These are phyloP conservation scores for Takifugu flavidus DNA, from an alignment of 2,113 vertebrate species.

Conservation along the genomic window DNA sequence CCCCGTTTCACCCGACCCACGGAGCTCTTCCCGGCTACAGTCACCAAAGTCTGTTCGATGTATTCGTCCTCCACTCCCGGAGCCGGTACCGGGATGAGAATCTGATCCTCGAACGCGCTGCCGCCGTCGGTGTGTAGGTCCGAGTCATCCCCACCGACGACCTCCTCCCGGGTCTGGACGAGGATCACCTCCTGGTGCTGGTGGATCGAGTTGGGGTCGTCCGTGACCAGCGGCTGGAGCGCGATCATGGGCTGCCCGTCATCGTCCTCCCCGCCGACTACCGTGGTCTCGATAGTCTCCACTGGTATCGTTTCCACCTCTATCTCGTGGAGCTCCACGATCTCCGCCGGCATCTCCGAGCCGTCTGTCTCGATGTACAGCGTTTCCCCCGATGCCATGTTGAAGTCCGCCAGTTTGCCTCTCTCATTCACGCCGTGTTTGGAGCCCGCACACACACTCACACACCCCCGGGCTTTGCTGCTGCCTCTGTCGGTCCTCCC, in stretches of 20 bases:
- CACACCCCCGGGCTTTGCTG: slow-evolving; percentile 66
- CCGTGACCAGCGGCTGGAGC: slow-evolving; percentile 90
- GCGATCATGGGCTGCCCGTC: slow-evolving; percentile 94
- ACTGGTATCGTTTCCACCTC: slow-evolving; percentile 97
- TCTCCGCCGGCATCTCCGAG: slow-evolving; percentile 97
- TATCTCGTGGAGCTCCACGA: slow-evolving; percentile 96
- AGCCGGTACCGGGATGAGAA: slow-evolving; percentile 93
- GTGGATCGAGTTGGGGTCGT: slow-evolving; percentile 86
- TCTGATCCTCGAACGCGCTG: slow-evolving; percentile 88
- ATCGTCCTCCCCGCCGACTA: slow-evolving; percentile 86
- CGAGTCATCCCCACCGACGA: slow-evolving; percentile 93
- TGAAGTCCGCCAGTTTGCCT: slow-evolving; percentile 77
- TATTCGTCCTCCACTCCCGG: slow-evolving; percentile 93
- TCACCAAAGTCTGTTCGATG: slow-evolving; percentile 94
- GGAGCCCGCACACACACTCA: slow-evolving; percentile 49
- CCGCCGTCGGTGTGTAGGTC: slow-evolving; percentile 88
- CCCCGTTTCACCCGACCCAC: slow-evolving; percentile 84
- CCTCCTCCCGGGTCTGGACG: slow-evolving; percentile 96
- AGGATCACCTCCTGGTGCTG: slow-evolving; percentile 97
- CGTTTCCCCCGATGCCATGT: slow-evolving; percentile 97
- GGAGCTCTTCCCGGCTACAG: slow-evolving; percentile 89
- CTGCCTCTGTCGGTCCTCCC: slow-evolving; percentile 69
- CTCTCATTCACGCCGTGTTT: slow-evolving; percentile 68
- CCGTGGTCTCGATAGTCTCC: slow-evolving; percentile 96
- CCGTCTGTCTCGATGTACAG: slow-evolving; percentile 95